Percentiles rank a stretch among this genome's conserved stretches.
phyloP scores from a whole-genome alignment of 2,113 vertebrate genomes.

The Dunckerocampus dactyliophorus region DNA sequence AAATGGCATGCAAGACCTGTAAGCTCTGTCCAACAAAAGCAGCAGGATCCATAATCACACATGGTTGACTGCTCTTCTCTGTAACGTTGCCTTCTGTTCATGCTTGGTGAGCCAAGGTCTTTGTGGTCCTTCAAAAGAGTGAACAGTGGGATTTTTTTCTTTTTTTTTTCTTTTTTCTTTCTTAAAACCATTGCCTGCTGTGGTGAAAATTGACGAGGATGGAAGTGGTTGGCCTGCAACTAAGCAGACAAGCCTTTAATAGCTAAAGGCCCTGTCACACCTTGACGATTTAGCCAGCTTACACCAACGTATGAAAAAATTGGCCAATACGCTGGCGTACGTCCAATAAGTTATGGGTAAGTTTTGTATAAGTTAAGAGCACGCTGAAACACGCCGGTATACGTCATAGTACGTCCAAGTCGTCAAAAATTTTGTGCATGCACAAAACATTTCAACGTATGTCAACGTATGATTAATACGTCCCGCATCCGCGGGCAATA shows the following conservation, averaged over 20 bases:
- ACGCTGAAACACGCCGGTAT: no score
- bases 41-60: neutral
- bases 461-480: no score
- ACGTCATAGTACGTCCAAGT: no score
- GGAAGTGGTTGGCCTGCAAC: neutral
- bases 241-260: conserved; percentile 1
- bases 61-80: conserved; percentile 1
- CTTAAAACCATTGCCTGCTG: conserved; percentile 1
- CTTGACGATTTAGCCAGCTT: no score
- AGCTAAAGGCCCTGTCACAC: no score
- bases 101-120: neutral
- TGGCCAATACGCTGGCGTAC: no score
- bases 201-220: neutral
- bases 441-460: no score
- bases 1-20: neutral
- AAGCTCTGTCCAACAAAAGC: neutral
- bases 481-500: no score
- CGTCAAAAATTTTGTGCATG: no score
- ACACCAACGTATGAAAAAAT: no score
- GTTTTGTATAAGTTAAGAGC: no score
- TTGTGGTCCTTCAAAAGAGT: neutral
- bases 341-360: no score
- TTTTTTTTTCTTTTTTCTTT: neutral
- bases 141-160: neutral
- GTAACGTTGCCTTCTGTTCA: conserved; percentile 1